Evolutionary conservation across 2,888 invertebrate genomes (phyloP).

Genomic region (Drosophila melanosoma): DNA sequence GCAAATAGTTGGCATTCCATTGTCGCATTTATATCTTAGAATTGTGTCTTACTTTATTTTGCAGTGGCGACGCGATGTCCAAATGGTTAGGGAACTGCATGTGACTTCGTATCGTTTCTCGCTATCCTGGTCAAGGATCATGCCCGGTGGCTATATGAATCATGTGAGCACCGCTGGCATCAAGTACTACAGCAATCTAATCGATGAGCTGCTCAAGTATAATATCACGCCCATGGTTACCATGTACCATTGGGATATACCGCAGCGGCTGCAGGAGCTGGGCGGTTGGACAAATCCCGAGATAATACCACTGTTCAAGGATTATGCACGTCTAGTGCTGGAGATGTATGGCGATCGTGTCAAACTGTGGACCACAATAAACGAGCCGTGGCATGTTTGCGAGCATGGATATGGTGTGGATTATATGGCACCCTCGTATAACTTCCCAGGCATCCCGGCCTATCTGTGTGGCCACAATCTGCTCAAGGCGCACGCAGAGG

Average conservation of each 20-base stretch:
- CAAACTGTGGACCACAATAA: constrained; percentile 91
- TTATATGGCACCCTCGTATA: constrained; percentile 87
- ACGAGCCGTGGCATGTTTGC: constrained; percentile 88
- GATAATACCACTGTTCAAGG: constrained; percentile 88
- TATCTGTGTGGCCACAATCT: constrained; percentile 91
- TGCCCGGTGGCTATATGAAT: constrained; percentile 89
- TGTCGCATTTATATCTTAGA: not conserved
- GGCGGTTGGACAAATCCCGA: constrained; percentile 90
- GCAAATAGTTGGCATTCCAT: constrained; percentile 49
- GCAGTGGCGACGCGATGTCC: constrained; percentile 87
- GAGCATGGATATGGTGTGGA: constrained; percentile 86
- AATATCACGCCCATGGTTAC: constrained; percentile 90
- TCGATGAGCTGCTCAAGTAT: constrained; percentile 88
- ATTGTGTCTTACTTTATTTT: constrained; percentile 20
- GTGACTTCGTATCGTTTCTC: constrained; percentile 90
- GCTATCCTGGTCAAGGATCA: constrained; percentile 90
- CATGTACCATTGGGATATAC: constrained; percentile 90
- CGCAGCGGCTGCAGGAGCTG: constrained; percentile 88
- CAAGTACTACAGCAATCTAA: constrained; percentile 91
- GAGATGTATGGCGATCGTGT: constrained; percentile 88
- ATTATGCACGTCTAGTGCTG: constrained; percentile 88
- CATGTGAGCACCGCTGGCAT: constrained; percentile 89
- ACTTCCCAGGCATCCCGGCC: constrained; percentile 87
- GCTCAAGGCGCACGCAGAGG: constrained; percentile 90
- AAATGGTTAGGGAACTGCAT: constrained; percentile 88